Evolutionary conservation across 2,888 invertebrate species (phyloP), one percentile per base, ranked within the genome.

Genomic region (Lomographa bimaculata): DNA sequence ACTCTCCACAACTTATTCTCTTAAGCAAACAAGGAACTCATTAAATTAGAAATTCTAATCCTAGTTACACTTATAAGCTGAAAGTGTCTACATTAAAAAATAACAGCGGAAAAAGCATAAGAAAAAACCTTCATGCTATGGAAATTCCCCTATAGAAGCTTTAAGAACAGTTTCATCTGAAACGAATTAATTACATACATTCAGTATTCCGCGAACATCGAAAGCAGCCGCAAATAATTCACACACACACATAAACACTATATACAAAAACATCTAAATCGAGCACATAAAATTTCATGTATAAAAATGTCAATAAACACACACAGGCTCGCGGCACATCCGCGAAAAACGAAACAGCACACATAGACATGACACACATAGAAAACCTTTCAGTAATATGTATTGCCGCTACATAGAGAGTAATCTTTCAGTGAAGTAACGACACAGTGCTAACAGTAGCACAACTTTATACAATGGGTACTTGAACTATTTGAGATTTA

Each of bases 271-370:
- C 70, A 75, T 78, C 76, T 79, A 79, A 77, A 79, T 79, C 73
- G 74, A 56, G 70, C 71, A 81, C 77, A 79, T 80, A 80, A 79
- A 86, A 84, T 86, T 70, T 83, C 79, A 81, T 83, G 77, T 84
- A 87, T 81, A 85, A 85, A 87, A 89, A 87, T 86, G 86, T 86
- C 86, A 86, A 86, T 86, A 85, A 62, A 72, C 75, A 40, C 80
- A 64, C 83, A 81, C 64, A 66, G 49, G 23, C 27, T 21, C 0
- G 8, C 24, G 39, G 12, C 33, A 57, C 52, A 66, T 47, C 45
- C 42, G 27, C 27, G 34, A 69, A 54, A 47, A 44, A 50, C 56
- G 46, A 51, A 38, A 46, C 47, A 57, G 42, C 61, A 57, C 55
- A 57, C 54, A 54, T 47, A 51, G 36, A 52, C 40, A 24, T 48